These are phyloP conservation scores for Origma solitaria DNA, from an alignment of 2,113 vertebrate species.

Conservation along the genomic window DNA sequence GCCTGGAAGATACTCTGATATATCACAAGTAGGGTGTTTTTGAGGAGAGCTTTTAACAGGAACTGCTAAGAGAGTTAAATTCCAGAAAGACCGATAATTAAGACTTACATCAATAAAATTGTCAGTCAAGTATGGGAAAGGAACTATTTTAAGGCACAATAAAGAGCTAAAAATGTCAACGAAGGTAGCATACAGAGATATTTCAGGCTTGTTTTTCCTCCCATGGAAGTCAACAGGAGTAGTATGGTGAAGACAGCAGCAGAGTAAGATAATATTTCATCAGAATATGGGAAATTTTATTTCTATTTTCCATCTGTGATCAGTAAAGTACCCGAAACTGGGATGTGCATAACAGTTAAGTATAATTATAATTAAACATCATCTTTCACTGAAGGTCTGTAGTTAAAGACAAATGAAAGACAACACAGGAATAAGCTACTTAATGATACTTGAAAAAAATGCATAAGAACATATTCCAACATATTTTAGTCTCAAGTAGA, in stretches of 20 bases:
- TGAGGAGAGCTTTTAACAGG: not conserved
- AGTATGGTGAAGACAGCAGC: not conserved
- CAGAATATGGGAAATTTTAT: not conserved
- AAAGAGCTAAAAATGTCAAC: not conserved
- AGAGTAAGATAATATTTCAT: not conserved
- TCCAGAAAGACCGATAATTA: not conserved
- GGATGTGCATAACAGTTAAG: not conserved
- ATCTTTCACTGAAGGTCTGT: not conserved
- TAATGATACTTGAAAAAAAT: not conserved
- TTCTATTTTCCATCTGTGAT: not conserved
- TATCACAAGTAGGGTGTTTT: not conserved
- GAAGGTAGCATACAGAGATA: not conserved
- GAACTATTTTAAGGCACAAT: constrained; percentile 10
- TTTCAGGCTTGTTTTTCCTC: not conserved
- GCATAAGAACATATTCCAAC: not conserved
- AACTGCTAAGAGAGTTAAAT: not conserved
- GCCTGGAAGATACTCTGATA: not conserved
- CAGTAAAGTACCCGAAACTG: not conserved
- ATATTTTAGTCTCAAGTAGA: not conserved
- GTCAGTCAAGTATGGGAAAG: not conserved
- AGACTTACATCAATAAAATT: constrained; percentile 7
- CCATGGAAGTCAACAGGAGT: not conserved
- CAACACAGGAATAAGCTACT: not conserved
- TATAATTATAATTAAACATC: not conserved
- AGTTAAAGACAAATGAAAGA: not conserved